phyloP scores from a whole-genome alignment of 2,888 invertebrate species.

The Thecophora atra region DNA sequence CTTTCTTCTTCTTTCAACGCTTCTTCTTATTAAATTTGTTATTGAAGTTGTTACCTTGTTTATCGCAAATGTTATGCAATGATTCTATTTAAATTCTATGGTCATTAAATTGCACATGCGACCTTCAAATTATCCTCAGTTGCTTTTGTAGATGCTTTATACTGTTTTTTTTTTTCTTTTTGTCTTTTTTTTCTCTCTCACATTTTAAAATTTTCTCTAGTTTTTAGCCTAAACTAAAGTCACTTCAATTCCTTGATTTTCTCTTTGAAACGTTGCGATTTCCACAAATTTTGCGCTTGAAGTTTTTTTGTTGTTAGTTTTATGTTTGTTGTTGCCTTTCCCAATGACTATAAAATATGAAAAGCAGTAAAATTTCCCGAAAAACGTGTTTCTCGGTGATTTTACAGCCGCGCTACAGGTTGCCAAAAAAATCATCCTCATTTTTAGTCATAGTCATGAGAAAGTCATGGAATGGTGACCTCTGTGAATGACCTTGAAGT shows the following conservation, averaged over 20 bases:
- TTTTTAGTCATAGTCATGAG: too few species aligned
- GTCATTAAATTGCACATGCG: conserved; percentile 62
- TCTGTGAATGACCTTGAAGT: neutral
- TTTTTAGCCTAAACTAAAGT: too few species aligned
- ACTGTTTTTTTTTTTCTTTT: neutral
- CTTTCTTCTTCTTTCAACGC: too few species aligned
- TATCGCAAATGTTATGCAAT: conserved; percentile 53
- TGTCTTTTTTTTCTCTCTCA: neutral
- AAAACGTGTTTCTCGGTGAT: conserved; percentile 1
- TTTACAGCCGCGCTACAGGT: conserved; percentile 22
- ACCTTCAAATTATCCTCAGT: conserved; percentile 49
- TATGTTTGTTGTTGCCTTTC: neutral
- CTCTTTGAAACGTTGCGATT: neutral
- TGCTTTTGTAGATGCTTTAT: neutral
- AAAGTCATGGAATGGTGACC: too few species aligned
- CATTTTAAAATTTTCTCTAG: too few species aligned
- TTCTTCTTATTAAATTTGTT: neutral
- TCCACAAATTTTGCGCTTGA: neutral
- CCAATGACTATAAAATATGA: conserved; percentile 16
- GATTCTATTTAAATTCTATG: conserved; percentile 51
- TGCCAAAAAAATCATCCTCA: neutral
- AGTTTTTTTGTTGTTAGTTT: neutral
- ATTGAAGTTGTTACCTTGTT: neutral
- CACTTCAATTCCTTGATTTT: neutral
- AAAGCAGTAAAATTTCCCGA: neutral